Conservation (phyloP, 2,888 invertebrate species). For the Drosophila bunnanda region DNA sequence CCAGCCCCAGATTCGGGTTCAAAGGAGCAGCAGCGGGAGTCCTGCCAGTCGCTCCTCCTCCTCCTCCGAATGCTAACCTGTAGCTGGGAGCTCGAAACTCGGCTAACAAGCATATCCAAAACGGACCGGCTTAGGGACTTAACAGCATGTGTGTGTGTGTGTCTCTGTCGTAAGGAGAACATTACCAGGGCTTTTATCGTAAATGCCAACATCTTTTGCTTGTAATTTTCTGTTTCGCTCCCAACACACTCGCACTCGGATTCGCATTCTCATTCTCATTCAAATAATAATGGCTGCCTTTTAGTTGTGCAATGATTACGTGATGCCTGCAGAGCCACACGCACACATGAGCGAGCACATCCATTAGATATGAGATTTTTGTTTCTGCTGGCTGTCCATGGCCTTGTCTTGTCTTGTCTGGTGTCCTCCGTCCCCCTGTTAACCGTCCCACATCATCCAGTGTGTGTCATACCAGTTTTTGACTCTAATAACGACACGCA, state of each 20-base stretch:
- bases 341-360: constrained; percentile 54
- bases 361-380: constrained; percentile 76
- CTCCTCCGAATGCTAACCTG: constrained; percentile 41
- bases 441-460: not conserved
- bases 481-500: constrained; percentile 56
- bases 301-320: constrained; percentile 79
- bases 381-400: constrained; percentile 56
- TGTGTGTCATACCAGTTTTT: constrained; percentile 63
- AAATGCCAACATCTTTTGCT: constrained; percentile 80
- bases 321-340: constrained; percentile 70
- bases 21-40: constrained; percentile 13
- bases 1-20: constrained; percentile 45
- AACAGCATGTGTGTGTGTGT: constrained; percentile 22
- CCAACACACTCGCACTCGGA: constrained; percentile 66
- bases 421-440: not conserved
- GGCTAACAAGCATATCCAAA: constrained; percentile 37
- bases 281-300: constrained; percentile 80
- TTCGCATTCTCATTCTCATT: constrained; percentile 74
- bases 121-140: constrained; percentile 49
- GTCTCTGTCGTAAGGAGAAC: constrained; percentile 72
- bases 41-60: not conserved
- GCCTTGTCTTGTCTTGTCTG: constrained; percentile 35
- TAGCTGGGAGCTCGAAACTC: constrained; percentile 19
- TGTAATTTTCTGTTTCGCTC: constrained; percentile 80
- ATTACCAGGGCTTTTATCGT: constrained; percentile 79